Percentiles rank a stretch among this genome's conserved stretches.
phyloP scores from a whole-genome alignment of 2,797 vertebrate species.

The Florisuga fusca region DNA sequence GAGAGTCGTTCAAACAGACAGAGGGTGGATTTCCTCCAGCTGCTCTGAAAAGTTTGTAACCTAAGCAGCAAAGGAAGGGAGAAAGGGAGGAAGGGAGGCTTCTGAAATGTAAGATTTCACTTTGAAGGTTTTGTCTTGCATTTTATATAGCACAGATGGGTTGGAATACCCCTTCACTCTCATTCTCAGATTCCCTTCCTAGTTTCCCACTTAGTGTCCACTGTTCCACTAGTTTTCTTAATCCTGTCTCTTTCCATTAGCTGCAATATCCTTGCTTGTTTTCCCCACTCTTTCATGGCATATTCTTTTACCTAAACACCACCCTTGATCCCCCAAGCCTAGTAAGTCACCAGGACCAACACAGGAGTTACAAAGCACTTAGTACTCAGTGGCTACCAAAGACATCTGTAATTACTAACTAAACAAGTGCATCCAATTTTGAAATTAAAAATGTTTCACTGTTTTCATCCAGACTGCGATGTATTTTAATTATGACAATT shows the following conservation, averaged over 20 bases:
- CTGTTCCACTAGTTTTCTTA: neutral
- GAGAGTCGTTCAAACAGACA: constrained; percentile 27
- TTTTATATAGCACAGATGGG: neutral
- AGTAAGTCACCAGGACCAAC: neutral
- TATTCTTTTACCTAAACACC: neutral
- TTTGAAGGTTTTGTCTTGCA: neutral
- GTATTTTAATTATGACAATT: neutral
- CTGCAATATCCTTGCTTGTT: neutral
- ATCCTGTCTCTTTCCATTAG: neutral
- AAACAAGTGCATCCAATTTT: neutral
- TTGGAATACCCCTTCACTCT: neutral
- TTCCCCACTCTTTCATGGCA: neutral
- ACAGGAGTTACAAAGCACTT: neutral
- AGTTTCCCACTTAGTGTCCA: neutral
- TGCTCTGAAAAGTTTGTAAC: constrained; percentile 16
- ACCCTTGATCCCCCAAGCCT: neutral
- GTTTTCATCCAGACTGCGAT: neutral
- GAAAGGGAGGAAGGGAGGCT: neutral
- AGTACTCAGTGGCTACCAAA: neutral
- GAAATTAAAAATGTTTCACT: neutral
- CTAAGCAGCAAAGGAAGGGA: neutral
- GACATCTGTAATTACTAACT: neutral
- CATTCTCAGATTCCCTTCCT: neutral
- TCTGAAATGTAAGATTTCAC: neutral
- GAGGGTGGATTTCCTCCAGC: constrained; percentile 35